phyloP scores from a whole-genome alignment of 1,140 invertebrate genomes.

The Drosophila busckii region DNA sequence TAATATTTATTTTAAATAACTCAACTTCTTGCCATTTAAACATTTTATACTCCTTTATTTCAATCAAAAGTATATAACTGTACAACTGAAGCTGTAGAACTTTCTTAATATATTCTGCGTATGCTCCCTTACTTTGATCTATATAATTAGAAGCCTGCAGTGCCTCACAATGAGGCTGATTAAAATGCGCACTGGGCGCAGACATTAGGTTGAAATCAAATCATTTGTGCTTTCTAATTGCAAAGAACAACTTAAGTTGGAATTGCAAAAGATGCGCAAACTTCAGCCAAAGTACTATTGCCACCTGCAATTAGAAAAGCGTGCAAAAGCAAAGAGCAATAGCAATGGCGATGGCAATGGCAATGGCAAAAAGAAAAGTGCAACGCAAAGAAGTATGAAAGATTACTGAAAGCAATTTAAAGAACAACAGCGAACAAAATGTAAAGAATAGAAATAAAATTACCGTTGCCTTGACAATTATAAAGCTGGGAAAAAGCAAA shows the following conservation, averaged over 20 bases:
- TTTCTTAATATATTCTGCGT: no score
- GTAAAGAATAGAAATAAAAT: slow-evolving; percentile 30
- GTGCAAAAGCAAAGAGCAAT: slow-evolving; percentile 6
- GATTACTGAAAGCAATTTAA: slow-evolving; percentile 68
- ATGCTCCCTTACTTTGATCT: no score
- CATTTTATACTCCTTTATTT: not conserved
- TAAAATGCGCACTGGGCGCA: slow-evolving; percentile 26
- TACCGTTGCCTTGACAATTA: slow-evolving; percentile 45
- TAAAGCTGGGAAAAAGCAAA: slow-evolving; percentile 23
- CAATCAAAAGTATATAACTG: no score
- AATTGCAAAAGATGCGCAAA: slow-evolving; percentile 1
- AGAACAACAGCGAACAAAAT: slow-evolving; percentile 48
- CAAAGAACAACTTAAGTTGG: slow-evolving; percentile 33
- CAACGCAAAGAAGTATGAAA: slow-evolving; percentile 43
- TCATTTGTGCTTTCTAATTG: slow-evolving; percentile 42
- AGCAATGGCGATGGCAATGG: slow-evolving; percentile 6
- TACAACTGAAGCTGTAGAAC: no score
- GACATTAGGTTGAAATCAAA: slow-evolving; percentile 48
- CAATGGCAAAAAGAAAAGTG: slow-evolving; percentile 17
- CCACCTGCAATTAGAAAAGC: slow-evolving; percentile 29
- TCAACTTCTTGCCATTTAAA: no score
- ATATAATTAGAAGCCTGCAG: no score
- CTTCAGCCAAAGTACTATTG: slow-evolving; percentile 12
- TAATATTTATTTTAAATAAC: no score
- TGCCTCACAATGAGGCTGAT: slow-evolving; percentile 36